Evolutionary conservation across 2,797 vertebrate genomes (phyloP).

Genomic region (Erithacus rubecula): DNA sequence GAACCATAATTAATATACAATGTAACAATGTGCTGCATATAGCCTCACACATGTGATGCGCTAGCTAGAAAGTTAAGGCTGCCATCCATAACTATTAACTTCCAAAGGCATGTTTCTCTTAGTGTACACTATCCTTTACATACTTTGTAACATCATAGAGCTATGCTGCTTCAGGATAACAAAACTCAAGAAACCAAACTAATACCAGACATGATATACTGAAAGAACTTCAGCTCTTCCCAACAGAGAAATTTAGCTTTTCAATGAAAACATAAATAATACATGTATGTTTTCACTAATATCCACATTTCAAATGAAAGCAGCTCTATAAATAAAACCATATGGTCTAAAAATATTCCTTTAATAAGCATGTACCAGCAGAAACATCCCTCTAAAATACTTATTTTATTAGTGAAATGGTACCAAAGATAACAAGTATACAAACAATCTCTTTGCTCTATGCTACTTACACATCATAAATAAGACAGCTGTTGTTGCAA

Average conservation of each 20-base stretch:
- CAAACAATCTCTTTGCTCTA: slow-evolving; percentile 73
- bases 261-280: not conserved
- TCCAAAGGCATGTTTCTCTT: not conserved
- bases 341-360: slow-evolving; percentile 34
- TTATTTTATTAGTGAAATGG: slow-evolving; percentile 78
- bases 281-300: not conserved
- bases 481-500: slow-evolving; percentile 74
- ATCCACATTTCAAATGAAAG: not conserved
- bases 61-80: not conserved
- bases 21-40: not conserved
- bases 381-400: slow-evolving; percentile 77
- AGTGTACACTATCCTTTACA: not conserved
- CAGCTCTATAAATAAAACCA: not conserved
- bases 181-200: slow-evolving; percentile 25
- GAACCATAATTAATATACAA: not conserved
- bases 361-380: slow-evolving; percentile 64
- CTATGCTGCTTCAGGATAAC: not conserved
- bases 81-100: not conserved
- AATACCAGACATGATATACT: not conserved
- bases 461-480: slow-evolving; percentile 79
- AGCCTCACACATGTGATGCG: fast-evolving
- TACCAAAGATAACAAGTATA: slow-evolving; percentile 79
- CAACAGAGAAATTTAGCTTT: not conserved
- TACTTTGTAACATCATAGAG: not conserved
- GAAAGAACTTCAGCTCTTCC: not conserved